A percentile compares a stretch with the other conserved stretches of the same genome.
phyloP scores from a whole-genome alignment of 2,797 vertebrate genomes.

The Lacerta agilis region DNA sequence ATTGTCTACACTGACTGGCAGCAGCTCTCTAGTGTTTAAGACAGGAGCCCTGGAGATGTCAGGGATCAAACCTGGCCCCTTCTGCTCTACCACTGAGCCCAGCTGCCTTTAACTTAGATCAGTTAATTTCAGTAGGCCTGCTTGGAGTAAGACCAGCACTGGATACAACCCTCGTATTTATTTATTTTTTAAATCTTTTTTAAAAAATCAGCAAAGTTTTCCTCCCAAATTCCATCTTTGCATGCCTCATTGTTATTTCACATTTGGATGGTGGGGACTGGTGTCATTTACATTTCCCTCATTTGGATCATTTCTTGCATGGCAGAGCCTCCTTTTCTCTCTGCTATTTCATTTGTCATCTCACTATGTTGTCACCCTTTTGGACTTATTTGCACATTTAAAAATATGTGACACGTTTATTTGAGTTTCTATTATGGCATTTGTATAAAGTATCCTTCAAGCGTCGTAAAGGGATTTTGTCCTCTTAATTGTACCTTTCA shows the following conservation, averaged over 20 bases:
- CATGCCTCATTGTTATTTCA: not conserved
- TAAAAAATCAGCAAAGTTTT: not conserved
- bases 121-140: too few relatives aligned
- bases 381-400: not conserved
- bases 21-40: too few relatives aligned
- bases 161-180: too few relatives aligned
- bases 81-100: too few relatives aligned
- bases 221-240: not conserved
- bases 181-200: not conserved
- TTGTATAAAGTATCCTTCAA: not conserved
- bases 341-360: not conserved
- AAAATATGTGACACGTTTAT: not conserved
- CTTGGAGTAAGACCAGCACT: too few relatives aligned
- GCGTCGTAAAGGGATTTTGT: not conserved
- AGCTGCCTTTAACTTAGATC: too few relatives aligned
- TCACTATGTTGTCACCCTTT: not conserved
- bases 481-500: not conserved
- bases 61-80: too few relatives aligned
- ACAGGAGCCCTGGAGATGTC: too few relatives aligned
- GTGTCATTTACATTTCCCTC: too few relatives aligned
- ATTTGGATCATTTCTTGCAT: too few relatives aligned
- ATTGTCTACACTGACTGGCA: too few relatives aligned
- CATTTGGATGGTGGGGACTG: not conserved
- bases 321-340: not conserved
- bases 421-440: not conserved